Evolutionary conservation across 2,113 vertebrate species (phyloP), one percentile per base, ranked within the genome.

Genomic region (Cacatua alba): DNA sequence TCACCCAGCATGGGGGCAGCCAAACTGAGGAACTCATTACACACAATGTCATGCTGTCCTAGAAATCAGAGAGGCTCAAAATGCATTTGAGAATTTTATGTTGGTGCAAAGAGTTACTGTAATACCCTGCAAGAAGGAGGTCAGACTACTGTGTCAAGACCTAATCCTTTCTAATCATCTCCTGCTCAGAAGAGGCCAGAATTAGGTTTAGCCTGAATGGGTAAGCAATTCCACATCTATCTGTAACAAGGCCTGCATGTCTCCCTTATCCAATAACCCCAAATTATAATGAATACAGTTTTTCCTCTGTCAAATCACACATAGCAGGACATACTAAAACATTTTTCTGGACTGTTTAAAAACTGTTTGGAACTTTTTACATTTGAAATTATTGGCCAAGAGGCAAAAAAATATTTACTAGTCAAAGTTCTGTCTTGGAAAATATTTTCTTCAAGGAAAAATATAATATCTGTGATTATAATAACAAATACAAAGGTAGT

Each of bases 121-220:
- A 91, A 89, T 87, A 78, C 33, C 33, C 63, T 82, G 9, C 0
- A 0, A 89, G 59, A 80, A 95, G 63, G 46, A 85, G 75, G 92
- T 89, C 81, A 87, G 49, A 44, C 11, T 69, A 51, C n/a, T 65
- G n/a, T 78, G 79, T 87, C 81, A 80, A 72, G 70, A 65, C 49
- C 70, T 87, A 94, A 91, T 85, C 82, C 75, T 83, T 92, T 83
- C 49, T 93, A 90, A 94, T 90, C 28, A 77, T 69, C 19, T 79
- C 49, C 17, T 87, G 21, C 9, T 48, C 63, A 57, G 74, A 80
- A 46, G 31, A 72, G 41, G 31, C 6, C 75, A 91, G 90, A 87
- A 77, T 72, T 57, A 69, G 37, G 25, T 48, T 91, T 74, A 91
- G 63, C 35, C 43, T 85, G 24, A 31, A 43, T 3, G 6, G 21